Evolutionary conservation across 2,888 invertebrate genomes (phyloP).

Genomic region (Conchocele bisecta): DNA sequence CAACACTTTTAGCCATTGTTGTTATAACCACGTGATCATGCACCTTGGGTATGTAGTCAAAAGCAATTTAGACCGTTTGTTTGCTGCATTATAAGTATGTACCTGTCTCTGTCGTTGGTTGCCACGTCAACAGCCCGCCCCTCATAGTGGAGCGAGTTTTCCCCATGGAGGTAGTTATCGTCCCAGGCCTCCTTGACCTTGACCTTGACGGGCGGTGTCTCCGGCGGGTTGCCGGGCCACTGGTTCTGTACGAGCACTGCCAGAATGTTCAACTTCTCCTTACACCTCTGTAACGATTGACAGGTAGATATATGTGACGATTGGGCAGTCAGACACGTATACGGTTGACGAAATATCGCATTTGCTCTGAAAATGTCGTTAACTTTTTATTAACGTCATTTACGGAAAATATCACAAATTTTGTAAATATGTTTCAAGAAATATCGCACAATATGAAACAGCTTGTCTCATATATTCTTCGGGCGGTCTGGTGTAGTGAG

Average conservation of each 20-base stretch:
- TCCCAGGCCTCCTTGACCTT: conserved; percentile 98
- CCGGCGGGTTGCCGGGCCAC: conserved; percentile 90
- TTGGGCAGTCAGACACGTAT: conserved; percentile 6
- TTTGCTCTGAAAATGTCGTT: no score
- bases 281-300: conserved; percentile 97
- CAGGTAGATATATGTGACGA: no score
- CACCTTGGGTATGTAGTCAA: no score
- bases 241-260: conserved; percentile 99
- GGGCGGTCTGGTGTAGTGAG: no score
- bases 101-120: conserved; percentile 94
- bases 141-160: conserved; percentile 96
- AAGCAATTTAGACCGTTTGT: no score
- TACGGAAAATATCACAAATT: no score
- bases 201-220: conserved; percentile 86
- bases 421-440: no score
- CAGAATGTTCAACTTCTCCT: conserved; percentile 96
- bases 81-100: neutral
- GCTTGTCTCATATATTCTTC: no score
- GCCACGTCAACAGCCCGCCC: conserved; percentile 98
- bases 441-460: no score
- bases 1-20: no score
- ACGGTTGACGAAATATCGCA: neutral
- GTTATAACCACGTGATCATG: no score
- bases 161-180: conserved; percentile 89
- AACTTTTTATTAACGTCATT: no score